These are phyloP conservation scores for Typhlichthys subterraneus DNA, from an alignment of 2,797 vertebrate species.

Conservation along the genomic window DNA sequence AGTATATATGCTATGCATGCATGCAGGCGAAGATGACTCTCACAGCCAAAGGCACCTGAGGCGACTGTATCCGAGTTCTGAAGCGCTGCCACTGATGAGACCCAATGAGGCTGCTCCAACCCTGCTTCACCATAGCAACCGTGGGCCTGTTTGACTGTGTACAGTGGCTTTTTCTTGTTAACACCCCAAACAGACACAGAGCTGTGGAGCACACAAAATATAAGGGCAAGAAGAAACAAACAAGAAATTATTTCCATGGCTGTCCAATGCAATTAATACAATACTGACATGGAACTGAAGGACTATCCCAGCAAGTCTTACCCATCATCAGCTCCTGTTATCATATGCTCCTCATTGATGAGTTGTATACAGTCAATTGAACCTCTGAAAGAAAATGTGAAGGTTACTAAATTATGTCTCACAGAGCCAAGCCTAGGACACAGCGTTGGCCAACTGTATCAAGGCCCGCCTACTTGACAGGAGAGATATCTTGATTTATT, in stretches of 20 bases:
- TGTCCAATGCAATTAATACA: neutral
- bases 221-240: slow-evolving; percentile 19
- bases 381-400: slow-evolving; percentile 72
- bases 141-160: slow-evolving; percentile 83
- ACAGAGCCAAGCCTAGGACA: neutral
- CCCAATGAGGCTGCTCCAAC: slow-evolving; percentile 89
- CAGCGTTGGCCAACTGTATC: neutral
- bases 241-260: neutral
- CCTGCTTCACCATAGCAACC: slow-evolving; percentile 78
- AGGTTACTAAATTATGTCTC: neutral
- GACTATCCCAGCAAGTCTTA: slow-evolving; percentile 58
- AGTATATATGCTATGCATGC: neutral
- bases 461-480: too few relatives aligned
- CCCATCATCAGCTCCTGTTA: slow-evolving; percentile 94
- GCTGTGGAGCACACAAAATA: slow-evolving; percentile 78
- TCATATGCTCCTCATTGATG: slow-evolving; percentile 96
- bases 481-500: too few relatives aligned
- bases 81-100: slow-evolving; percentile 86
- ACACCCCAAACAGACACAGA: slow-evolving; percentile 92
- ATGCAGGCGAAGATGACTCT: slow-evolving; percentile 45
- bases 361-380: slow-evolving; percentile 96
- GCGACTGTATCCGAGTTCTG: slow-evolving; percentile 91
- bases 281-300: too few relatives aligned
- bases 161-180: slow-evolving; percentile 90
- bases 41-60: slow-evolving; percentile 84